phyloP scores from a whole-genome alignment of 2,797 vertebrate genomes.

The Neosalanx taihuensis region DNA sequence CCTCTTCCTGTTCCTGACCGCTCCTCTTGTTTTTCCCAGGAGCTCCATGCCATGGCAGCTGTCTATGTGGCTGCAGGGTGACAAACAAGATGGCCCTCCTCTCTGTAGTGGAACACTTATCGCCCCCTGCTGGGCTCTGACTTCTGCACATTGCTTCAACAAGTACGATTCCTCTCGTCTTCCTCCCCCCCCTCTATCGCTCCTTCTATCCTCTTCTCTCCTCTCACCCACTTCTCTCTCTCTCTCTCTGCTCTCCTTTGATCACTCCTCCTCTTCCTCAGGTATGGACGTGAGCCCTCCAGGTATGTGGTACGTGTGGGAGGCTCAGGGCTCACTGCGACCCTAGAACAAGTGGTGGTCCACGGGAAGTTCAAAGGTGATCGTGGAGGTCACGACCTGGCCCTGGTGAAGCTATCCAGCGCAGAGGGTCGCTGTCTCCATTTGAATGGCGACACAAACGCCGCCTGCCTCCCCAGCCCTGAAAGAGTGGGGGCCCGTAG shows the following conservation, averaged over 20 bases:
- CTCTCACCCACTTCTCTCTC: not conserved
- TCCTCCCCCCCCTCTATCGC: not conserved
- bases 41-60: slow-evolving; percentile 89
- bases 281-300: slow-evolving; percentile 79
- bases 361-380: slow-evolving; percentile 85
- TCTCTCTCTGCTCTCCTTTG: not conserved
- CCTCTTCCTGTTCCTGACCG: not conserved
- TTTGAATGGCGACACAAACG: slow-evolving; percentile 79
- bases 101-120: slow-evolving; percentile 87
- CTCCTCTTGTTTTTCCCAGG: slow-evolving; percentile 54
- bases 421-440: slow-evolving; percentile 81
- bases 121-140: slow-evolving; percentile 87
- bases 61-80: slow-evolving; percentile 81
- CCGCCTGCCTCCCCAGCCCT: slow-evolving; percentile 78
- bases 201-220: not conserved
- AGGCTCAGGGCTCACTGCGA: slow-evolving; percentile 76
- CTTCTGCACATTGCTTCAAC: slow-evolving; percentile 88
- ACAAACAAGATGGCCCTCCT: slow-evolving; percentile 70
- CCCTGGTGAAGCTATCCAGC: slow-evolving; percentile 80
- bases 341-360: slow-evolving; percentile 76
- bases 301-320: slow-evolving; percentile 80
- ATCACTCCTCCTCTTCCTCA: slow-evolving; percentile 37
- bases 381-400: slow-evolving; percentile 87
- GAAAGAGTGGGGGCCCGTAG: slow-evolving; percentile 61
- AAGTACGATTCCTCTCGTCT: slow-evolving; percentile 67